phyloP scores from a whole-genome alignment of 2,113 vertebrate species.

The Mormyrus lacerda region DNA sequence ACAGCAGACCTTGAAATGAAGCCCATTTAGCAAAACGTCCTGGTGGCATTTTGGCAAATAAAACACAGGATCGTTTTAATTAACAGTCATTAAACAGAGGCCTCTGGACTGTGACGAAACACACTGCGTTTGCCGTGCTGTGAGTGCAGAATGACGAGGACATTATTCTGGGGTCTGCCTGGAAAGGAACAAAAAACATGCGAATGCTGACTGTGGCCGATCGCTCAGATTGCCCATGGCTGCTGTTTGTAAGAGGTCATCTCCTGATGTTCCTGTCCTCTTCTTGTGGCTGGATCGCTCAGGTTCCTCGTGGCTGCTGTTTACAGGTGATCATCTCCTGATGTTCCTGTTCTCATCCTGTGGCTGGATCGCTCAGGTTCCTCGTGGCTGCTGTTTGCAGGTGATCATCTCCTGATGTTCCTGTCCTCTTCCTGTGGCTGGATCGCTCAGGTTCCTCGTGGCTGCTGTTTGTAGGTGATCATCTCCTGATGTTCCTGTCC shows the following conservation, averaged over 20 bases:
- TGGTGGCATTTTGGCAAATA: conserved; percentile 7
- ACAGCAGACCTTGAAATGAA: conserved; percentile 5
- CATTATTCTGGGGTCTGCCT: not conserved
- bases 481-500: not conserved
- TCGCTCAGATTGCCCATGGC: not conserved
- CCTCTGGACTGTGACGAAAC: not conserved
- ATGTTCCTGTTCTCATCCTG: not conserved
- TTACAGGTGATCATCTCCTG: too few species aligned
- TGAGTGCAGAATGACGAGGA: not conserved
- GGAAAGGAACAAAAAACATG: not conserved
- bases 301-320: too few species aligned
- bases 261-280: not conserved
- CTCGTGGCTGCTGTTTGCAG: too few species aligned
- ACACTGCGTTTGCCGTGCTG: not conserved
- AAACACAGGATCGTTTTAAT: conserved; percentile 1
- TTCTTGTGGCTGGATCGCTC: not conserved
- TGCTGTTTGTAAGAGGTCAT: not conserved
- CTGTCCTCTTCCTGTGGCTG: too few species aligned
- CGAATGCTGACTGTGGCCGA: not conserved
- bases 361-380: not conserved
- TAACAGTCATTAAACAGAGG: conserved; percentile 3
- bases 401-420: too few species aligned
- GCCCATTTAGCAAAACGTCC: conserved; percentile 6
- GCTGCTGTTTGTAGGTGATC: not conserved
- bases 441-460: not conserved